Evolutionary conservation across 2,888 invertebrate species (phyloP), one percentile per base, ranked within the genome.

Genomic region (Furcula furcula): DNA sequence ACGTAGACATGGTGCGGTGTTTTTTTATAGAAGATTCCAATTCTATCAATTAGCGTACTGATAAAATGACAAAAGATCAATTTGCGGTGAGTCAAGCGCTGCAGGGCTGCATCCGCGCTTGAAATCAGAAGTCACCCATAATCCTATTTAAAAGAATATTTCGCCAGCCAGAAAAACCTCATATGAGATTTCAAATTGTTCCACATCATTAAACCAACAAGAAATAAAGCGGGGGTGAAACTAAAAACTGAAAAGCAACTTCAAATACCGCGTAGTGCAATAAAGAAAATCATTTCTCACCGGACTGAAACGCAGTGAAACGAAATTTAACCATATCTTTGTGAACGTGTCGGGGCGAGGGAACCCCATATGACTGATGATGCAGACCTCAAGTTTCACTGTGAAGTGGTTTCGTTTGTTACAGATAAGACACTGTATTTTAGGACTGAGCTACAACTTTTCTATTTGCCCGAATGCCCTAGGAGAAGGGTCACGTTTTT

Each of bases 221-320:
- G 26, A 26, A 26, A 26, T 9, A 12, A 14, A 26, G 13, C 5
- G 13, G 14, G n/a, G 7, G 7, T 39, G 51, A 25, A 25, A 40
- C 54, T 54, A 52, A 54, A 51, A 41, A 55, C 47, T 42, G 34
- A 41, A 45, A 44, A 55, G 41, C 39, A 58, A 57, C 56, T 55
- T 51, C 39, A 51, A 58, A 58, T 59, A 55, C 44, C 43, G 46
- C 47, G 50, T 52, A 50, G 37, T 39, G 56, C 40, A 58, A 62
- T 62, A 62, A 62, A 62, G 55, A 45, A 62, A 46, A 46, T 60
- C 59, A 60, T 63, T 63, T 59, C 56, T 53, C 56, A 54, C 32
- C 34, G 33, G 39, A 46, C 33, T 36, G 52, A 46, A 42, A 44
- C 46, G 52, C 41, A 51, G 42, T 39, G 56, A 54, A 51, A 55